Base-by-base conservation (phyloP, 2,888 invertebrate species). In the Drosophila vallismaia region DNA sequence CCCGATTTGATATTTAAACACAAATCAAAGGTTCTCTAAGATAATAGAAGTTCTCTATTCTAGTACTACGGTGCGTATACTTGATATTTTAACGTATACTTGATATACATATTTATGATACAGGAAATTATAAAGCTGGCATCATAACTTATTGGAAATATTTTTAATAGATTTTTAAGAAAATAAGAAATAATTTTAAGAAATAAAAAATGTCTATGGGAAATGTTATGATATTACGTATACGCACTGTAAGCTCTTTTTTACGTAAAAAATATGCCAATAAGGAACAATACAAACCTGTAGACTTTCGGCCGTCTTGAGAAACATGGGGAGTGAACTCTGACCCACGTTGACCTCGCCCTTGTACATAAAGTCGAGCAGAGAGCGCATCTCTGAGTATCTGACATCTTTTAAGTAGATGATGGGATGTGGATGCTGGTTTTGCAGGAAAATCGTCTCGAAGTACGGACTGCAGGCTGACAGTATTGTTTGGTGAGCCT, bases 391-490 rank as follows among this genome's bases (percentile, higher is more conserved):
- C 93, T 97, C 97, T 91, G 95, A 95, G 91, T 95, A 95, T 93
- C 96, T 94, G 91, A 97, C 97, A 95, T 97, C 97, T 94, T 96
- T 97, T 91, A 97, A 94, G 92, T 97, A 97, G 93, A 97, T 97
- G 91, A 97, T 97, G 71, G 97, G 97, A 93, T 97, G 97, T 89
- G 97, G 97, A 93, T 97, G 97, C 85, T 94, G 94, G 92, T 97
- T 97, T 93, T 96, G 96, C 90, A 96, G 94, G 93, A 97, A 96
- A 93, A 97, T 95, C 92, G 94, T 96, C 93, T 97, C 97, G 92
- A 97, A 97, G 93, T 97, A 97, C 77, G 97, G 97, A 93, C 97
- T 97, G 93, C 97, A 97, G 88, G 97, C 97, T 74, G 97, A 97
- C 86, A 97, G 93, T 92, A 97, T 97, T 84, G 97, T 97, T 93